phyloP scores from a whole-genome alignment of 2,113 vertebrate species.

The Etia nguti region DNA sequence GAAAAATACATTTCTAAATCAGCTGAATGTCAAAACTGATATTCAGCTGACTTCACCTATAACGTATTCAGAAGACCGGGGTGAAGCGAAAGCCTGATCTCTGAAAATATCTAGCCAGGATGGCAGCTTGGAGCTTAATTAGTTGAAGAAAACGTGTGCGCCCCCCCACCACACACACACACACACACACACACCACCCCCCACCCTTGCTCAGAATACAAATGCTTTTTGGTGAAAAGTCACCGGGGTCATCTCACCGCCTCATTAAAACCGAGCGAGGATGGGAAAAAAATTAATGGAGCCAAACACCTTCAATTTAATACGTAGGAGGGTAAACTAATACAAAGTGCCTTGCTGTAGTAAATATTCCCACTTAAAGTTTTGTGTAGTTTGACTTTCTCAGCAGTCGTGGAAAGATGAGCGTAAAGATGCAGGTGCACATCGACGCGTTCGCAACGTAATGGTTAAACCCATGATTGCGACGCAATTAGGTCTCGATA shows the following conservation, averaged over 20 bases:
- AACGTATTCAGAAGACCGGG: not conserved
- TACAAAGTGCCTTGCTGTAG: not conserved
- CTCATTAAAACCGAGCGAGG: constrained; percentile 56
- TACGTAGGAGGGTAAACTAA: constrained; percentile 24
- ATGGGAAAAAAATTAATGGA: constrained; percentile 33
- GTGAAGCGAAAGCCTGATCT: not conserved
- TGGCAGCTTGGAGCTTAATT: constrained; percentile 49
- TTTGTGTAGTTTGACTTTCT: constrained; percentile 24
- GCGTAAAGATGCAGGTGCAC: not conserved
- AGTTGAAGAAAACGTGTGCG: constrained; percentile 22
- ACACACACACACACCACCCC: no score
- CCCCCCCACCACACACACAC: no score
- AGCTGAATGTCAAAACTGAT: not conserved
- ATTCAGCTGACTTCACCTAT: not conserved
- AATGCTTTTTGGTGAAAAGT: constrained; percentile 47
- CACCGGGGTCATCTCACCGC: constrained; percentile 30
- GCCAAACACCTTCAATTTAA: constrained; percentile 47
- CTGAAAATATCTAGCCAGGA: not conserved
- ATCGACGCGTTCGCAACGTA: not conserved
- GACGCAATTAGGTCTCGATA: not conserved
- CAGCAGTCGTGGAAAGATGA: not conserved
- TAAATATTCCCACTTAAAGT: not conserved
- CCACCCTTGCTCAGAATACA: constrained; percentile 18
- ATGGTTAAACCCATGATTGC: not conserved
- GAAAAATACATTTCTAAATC: not conserved